Evolutionary conservation across 2,888 invertebrate genomes (phyloP).

Genomic region (Marasmarcha lunaedactyla): DNA sequence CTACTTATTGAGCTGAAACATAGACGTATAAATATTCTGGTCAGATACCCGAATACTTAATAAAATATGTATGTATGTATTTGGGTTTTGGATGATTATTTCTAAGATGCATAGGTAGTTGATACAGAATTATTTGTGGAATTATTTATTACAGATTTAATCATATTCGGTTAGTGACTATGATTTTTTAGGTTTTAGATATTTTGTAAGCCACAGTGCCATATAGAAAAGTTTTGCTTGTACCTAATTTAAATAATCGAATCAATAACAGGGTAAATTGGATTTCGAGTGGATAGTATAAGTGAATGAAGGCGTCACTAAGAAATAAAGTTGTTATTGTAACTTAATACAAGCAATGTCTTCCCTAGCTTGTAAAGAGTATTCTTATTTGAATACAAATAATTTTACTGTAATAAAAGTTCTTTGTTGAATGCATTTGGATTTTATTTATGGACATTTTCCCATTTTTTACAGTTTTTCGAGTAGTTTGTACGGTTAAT

Average conservation of each 20-base stretch:
- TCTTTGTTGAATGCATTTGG: slow-evolving; percentile 1
- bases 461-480: not conserved
- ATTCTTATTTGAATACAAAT: not conserved
- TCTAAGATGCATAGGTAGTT: too few relatives aligned
- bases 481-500: too few relatives aligned
- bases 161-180: not conserved
- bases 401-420: not conserved
- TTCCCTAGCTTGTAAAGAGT: slow-evolving; percentile 17
- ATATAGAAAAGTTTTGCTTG: slow-evolving; percentile 19
- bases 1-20: too few relatives aligned
- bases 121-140: too few relatives aligned
- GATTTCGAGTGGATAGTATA: not conserved
- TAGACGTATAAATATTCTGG: too few relatives aligned
- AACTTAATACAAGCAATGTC: not conserved
- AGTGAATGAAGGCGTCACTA: not conserved
- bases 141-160: not conserved
- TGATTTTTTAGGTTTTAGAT: not conserved
- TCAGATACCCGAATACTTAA: too few relatives aligned
- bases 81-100: too few relatives aligned
- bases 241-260: not conserved
- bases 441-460: too few relatives aligned
- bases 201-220: slow-evolving; percentile 35
- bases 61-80: too few relatives aligned
- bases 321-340: not conserved
- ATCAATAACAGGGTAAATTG: not conserved